These are phyloP conservation scores for Mionectes olivaceus DNA, from an alignment of 2,797 vertebrate species.

Conservation along the genomic window DNA sequence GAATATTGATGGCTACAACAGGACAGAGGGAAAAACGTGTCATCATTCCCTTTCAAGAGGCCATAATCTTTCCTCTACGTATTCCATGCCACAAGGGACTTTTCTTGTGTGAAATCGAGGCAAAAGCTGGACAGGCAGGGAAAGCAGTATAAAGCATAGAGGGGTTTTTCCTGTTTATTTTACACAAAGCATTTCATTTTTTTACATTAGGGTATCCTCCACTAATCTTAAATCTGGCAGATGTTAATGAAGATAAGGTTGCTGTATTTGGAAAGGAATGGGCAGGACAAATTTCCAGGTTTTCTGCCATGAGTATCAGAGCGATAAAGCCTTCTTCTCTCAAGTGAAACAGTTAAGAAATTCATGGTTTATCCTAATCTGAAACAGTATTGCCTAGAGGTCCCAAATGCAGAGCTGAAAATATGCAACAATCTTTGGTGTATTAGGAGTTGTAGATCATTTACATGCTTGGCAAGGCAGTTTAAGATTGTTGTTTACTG, in stretches of 20 bases:
- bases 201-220: neutral
- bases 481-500: conserved; percentile 69
- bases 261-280: conserved; percentile 31
- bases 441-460: conserved; percentile 50
- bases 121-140: neutral
- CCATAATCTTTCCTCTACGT: neutral
- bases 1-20: neutral
- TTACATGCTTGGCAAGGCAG: conserved; percentile 63
- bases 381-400: conserved; percentile 72
- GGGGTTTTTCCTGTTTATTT: neutral
- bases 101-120: neutral
- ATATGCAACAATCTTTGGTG: conserved; percentile 36
- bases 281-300: conserved; percentile 53
- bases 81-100: neutral
- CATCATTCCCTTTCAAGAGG: neutral
- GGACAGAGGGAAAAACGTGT: neutral
- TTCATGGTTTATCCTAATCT: conserved; percentile 68
- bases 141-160: neutral
- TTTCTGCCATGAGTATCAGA: conserved; percentile 62
- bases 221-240: conserved; percentile 63
- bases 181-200: neutral
- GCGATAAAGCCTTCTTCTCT: conserved; percentile 59
- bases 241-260: conserved; percentile 39
- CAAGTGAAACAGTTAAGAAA: conserved; percentile 64
- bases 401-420: conserved; percentile 64